phyloP scores from a whole-genome alignment of 2,888 invertebrate species.

The Philopedon plagiatum region DNA sequence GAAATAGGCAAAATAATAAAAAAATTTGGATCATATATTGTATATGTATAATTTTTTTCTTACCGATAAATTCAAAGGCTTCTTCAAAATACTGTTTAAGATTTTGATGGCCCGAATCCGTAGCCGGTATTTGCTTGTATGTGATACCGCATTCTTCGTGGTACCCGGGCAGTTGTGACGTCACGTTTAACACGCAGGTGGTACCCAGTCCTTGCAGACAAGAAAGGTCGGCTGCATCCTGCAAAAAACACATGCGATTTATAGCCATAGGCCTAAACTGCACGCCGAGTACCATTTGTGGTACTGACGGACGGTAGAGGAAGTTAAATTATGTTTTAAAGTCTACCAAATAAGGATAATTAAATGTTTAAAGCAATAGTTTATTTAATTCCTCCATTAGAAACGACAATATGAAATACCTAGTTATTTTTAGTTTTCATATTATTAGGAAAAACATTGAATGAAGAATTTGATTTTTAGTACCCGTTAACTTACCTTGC shows the following conservation, averaged over 20 bases:
- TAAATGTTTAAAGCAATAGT: too few relatives aligned
- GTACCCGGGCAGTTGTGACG: slow-evolving; percentile 81
- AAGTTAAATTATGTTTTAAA: slow-evolving; percentile 2
- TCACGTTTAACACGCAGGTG: slow-evolving; percentile 86
- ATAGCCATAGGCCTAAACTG: slow-evolving; percentile 5
- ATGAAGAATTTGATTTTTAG: too few relatives aligned
- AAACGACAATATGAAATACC: too few relatives aligned
- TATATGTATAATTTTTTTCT: slow-evolving; percentile 57
- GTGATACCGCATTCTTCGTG: slow-evolving; percentile 77
- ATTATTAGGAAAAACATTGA: too few relatives aligned
- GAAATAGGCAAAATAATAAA: too few relatives aligned
- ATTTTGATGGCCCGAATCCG: slow-evolving; percentile 88
- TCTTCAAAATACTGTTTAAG: slow-evolving; percentile 91
- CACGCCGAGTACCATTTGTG: slow-evolving; percentile 8
- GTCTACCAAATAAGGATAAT: background rate
- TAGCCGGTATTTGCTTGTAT: slow-evolving; percentile 86
- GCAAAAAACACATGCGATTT: slow-evolving; percentile 32
- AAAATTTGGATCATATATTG: background rate
- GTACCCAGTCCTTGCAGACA: slow-evolving; percentile 74
- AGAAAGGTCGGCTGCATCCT: slow-evolving; percentile 53
- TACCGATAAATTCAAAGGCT: slow-evolving; percentile 89
- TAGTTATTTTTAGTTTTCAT: too few relatives aligned
- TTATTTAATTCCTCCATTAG: too few relatives aligned
- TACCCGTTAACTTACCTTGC: slow-evolving; percentile 71
- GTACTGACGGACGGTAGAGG: background rate